phyloP scores from a whole-genome alignment of 2,113 vertebrate species.

The Ailuropoda melanoleuca region DNA sequence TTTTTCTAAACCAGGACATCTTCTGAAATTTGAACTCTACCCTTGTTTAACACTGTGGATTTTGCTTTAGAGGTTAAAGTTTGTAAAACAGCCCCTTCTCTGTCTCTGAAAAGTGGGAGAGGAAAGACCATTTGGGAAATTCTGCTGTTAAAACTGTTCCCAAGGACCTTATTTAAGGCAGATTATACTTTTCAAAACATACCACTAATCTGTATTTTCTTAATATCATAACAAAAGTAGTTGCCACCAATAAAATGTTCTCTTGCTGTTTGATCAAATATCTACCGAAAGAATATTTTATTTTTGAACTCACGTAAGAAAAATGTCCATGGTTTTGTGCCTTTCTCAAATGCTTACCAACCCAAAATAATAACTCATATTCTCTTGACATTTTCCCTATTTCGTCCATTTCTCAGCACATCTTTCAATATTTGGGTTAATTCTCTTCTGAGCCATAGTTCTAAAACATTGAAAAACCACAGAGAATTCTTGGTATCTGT shows the following conservation, averaged over 20 bases:
- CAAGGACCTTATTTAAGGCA: background rate
- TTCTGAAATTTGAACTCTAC: conserved; percentile 71
- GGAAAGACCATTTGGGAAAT: background rate
- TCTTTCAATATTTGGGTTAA: conserved; percentile 11
- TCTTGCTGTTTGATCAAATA: background rate
- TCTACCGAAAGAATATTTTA: background rate
- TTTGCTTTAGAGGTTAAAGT: conserved; percentile 48
- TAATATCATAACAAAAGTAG: background rate
- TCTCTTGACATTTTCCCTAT: background rate
- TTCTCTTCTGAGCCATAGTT: background rate
- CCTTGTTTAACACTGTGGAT: conserved; percentile 43
- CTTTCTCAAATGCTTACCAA: background rate
- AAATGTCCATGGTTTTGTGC: background rate
- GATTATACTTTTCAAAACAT: background rate
- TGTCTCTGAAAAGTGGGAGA: background rate
- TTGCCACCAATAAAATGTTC: background rate
- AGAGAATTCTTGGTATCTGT: background rate
- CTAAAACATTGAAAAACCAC: background rate
- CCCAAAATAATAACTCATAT: background rate
- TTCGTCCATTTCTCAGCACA: conserved; percentile 18
- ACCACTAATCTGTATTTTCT: background rate
- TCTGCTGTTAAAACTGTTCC: background rate
- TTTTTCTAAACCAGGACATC: background rate
- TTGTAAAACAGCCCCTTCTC: background rate
- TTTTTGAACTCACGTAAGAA: background rate